These are phyloP conservation scores for Heteractis magnifica DNA, from an alignment of 92 coral and sea anemone species.

Conservation along the genomic window DNA sequence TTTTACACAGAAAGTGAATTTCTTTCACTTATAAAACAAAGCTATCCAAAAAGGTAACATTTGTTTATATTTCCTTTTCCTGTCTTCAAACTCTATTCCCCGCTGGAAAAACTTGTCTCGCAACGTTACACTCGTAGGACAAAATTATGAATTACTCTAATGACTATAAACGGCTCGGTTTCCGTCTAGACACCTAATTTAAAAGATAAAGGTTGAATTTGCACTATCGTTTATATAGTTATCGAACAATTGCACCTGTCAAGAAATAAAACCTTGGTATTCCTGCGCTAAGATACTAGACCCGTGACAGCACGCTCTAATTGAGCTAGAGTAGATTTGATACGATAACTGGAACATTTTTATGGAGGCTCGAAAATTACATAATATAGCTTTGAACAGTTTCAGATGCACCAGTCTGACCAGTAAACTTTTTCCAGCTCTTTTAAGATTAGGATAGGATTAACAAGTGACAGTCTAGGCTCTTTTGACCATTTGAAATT, in stretches of 20 bases:
- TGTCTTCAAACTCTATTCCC: background rate
- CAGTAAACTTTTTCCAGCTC: background rate
- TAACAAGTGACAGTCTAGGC: background rate
- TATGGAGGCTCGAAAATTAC: no score
- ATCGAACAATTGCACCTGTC: constrained; percentile 1
- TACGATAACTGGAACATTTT: background rate
- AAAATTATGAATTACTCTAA: background rate
- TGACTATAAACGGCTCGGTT: background rate
- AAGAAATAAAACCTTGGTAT: background rate
- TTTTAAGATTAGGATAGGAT: background rate
- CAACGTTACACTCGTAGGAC: background rate
- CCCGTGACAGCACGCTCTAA: background rate
- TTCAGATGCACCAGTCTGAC: background rate
- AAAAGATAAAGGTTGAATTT: constrained; percentile 5
- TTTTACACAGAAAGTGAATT: background rate
- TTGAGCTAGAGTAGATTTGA: background rate
- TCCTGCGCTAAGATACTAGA: background rate
- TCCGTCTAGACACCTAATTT: background rate
- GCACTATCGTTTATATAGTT: background rate
- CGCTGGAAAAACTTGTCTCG: background rate
- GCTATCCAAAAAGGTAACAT: background rate
- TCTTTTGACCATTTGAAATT: no score
- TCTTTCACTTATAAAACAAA: background rate
- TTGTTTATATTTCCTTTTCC: background rate
- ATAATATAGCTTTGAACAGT: background rate